These are phyloP conservation scores for Lumbricus terrestris DNA, from an alignment of 2,888 invertebrate genomes.

Conservation along the genomic window DNA sequence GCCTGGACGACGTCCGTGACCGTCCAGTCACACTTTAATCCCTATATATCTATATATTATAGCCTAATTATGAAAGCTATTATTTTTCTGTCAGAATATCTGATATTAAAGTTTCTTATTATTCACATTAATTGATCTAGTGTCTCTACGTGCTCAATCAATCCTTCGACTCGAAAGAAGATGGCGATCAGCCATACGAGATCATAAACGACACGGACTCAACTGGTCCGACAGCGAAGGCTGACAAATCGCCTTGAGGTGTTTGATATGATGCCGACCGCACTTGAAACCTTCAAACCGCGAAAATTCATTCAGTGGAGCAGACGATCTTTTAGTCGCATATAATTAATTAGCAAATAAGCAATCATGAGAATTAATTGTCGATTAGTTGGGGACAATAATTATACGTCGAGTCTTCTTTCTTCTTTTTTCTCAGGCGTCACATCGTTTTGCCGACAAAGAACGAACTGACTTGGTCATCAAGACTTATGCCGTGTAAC, in stretches of 20 bases:
- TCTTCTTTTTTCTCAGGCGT: not conserved
- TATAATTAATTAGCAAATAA: too few relatives aligned
- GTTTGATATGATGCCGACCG: not conserved
- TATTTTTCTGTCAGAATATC: not conserved
- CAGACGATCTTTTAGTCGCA: not conserved
- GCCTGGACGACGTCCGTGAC: too few relatives aligned
- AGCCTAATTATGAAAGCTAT: too few relatives aligned
- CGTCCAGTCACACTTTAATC: too few relatives aligned
- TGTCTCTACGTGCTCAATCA: not conserved
- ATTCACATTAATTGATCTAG: not conserved
- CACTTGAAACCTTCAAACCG: not conserved
- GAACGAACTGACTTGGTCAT: not conserved
- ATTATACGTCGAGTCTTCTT: not conserved
- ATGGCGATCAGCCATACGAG: not conserved
- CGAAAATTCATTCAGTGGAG: too few relatives aligned
- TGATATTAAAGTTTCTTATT: not conserved
- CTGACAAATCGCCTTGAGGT: not conserved
- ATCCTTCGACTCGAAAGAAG: not conserved
- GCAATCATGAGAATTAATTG: too few relatives aligned
- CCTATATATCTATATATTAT: not conserved
- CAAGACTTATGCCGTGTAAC: not conserved
- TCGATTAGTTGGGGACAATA: not conserved
- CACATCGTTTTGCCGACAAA: not conserved
- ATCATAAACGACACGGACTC: not conserved
- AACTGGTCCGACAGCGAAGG: not conserved